Percentiles rank a stretch among this genome's conserved stretches.
phyloP scores from a whole-genome alignment of 2,888 invertebrate genomes.

The Horisme vitalbata region DNA sequence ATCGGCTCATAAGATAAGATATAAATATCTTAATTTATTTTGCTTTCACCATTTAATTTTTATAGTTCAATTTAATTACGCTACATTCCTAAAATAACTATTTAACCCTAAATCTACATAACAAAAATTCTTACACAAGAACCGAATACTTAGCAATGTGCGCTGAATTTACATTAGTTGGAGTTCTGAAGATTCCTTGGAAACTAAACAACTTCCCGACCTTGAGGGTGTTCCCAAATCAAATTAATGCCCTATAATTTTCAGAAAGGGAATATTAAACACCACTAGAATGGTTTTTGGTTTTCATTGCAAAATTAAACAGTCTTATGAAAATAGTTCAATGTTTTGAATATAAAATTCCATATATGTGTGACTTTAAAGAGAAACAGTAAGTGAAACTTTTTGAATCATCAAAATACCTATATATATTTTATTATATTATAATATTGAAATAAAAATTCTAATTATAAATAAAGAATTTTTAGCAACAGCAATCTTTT shows the following conservation, averaged over 20 bases:
- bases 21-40: no score
- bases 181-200: conserved; percentile 21
- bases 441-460: no score
- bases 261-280: conserved; percentile 22
- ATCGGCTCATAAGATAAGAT: no score
- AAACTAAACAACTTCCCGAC: conserved; percentile 29
- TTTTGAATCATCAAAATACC: no score
- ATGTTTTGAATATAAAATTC: no score
- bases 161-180: conserved; percentile 31
- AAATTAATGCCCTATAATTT: conserved; percentile 28
- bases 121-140: conserved; percentile 20
- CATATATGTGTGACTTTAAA: no score
- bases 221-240: conserved; percentile 28
- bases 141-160: conserved; percentile 27
- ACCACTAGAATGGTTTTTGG: conserved; percentile 9
- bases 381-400: no score
- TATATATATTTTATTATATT: no score
- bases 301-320: conserved; percentile 8
- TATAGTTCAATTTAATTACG: no score
- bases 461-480: no score
- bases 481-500: neutral
- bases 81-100: neutral
- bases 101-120: conserved; percentile 9
- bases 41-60: no score
- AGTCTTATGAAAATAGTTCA: no score